These are phyloP conservation scores for Dendroctonus ponderosae DNA, from an alignment of 1,140 invertebrate genomes.

Conservation along the genomic window DNA sequence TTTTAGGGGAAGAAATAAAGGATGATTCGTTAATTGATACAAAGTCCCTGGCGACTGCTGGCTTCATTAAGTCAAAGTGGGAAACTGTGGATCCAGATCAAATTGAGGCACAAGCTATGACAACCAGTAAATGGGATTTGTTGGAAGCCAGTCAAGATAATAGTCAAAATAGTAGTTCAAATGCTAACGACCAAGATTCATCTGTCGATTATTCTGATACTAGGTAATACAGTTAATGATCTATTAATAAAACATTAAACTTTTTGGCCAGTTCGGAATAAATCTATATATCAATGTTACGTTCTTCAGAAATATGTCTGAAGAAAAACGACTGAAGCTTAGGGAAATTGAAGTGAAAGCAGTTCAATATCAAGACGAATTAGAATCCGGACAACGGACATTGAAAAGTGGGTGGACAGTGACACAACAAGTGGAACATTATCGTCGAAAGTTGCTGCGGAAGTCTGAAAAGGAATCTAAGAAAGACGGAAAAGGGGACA, in stretches of 20 bases:
- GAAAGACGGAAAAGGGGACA: constrained; percentile 46
- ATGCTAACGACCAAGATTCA: constrained; percentile 47
- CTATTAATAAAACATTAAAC: not conserved
- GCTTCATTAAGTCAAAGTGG: constrained; percentile 90
- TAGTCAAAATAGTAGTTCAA: constrained; percentile 60
- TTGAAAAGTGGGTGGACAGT: constrained; percentile 78
- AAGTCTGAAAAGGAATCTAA: constrained; percentile 55
- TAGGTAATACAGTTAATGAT: constrained; percentile 8
- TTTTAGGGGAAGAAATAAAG: constrained; percentile 43
- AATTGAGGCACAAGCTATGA: constrained; percentile 84
- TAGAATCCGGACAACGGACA: constrained; percentile 79
- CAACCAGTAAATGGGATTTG: constrained; percentile 83
- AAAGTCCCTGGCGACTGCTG: constrained; percentile 47
- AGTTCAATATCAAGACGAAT: constrained; percentile 93
- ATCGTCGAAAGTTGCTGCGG: constrained; percentile 83
- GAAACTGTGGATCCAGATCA: constrained; percentile 90
- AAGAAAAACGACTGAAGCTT: constrained; percentile 79
- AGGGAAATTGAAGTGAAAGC: constrained; percentile 93
- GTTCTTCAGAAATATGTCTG: constrained; percentile 53
- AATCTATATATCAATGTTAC: constrained; percentile 14
- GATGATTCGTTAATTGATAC: constrained; percentile 46
- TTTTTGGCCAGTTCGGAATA: constrained; percentile 1
- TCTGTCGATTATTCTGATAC: constrained; percentile 40
- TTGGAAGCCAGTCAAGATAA: constrained; percentile 49
- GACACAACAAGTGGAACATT: constrained; percentile 85